Conservation (phyloP, 1,140 invertebrate genomes). For the Zaprionus ornatus region DNA sequence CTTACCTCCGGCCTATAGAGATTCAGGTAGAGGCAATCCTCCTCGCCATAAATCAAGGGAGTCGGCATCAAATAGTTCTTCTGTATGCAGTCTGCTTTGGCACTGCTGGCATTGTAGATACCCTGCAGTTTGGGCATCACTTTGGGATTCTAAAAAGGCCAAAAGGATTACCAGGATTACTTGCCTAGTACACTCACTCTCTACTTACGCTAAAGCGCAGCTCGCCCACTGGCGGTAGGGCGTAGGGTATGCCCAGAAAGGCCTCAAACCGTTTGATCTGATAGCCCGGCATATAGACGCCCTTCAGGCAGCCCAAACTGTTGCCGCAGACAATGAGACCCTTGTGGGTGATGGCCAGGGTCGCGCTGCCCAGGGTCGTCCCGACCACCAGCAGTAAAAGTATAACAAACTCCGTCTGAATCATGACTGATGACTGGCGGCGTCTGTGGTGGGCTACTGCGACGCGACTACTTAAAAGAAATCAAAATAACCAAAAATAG, state of each 20-base stretch:
- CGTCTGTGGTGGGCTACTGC: slow-evolving; percentile 6
- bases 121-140: slow-evolving; percentile 55
- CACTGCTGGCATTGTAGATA: slow-evolving; percentile 59
- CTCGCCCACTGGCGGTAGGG: slow-evolving; percentile 69
- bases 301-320: slow-evolving; percentile 64
- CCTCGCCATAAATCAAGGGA: slow-evolving; percentile 74
- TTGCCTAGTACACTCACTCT: not conserved
- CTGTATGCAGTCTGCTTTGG: slow-evolving; percentile 74
- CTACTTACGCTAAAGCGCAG: slow-evolving; percentile 71
- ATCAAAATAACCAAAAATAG: slow-evolving; percentile 30
- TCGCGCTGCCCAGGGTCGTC: not conserved
- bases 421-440: slow-evolving; percentile 26
- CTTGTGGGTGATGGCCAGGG: slow-evolving; percentile 27
- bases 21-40: slow-evolving; percentile 88
- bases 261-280: slow-evolving; percentile 66
- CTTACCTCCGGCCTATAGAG: slow-evolving; percentile 86
- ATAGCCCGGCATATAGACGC: slow-evolving; percentile 61
- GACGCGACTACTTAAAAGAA: slow-evolving; percentile 19
- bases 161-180: too few relatives aligned
- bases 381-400: slow-evolving; percentile 6
- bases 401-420: slow-evolving; percentile 22
- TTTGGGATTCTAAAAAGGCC: slow-evolving; percentile 64
- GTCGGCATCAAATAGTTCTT: slow-evolving; percentile 78
- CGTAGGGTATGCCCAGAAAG: slow-evolving; percentile 80
- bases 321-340: slow-evolving; percentile 49